Evolutionary conservation across 1,140 invertebrate species (phyloP), one percentile per base, ranked within the genome.

Genomic region (Cardiocondyla obscurior): DNA sequence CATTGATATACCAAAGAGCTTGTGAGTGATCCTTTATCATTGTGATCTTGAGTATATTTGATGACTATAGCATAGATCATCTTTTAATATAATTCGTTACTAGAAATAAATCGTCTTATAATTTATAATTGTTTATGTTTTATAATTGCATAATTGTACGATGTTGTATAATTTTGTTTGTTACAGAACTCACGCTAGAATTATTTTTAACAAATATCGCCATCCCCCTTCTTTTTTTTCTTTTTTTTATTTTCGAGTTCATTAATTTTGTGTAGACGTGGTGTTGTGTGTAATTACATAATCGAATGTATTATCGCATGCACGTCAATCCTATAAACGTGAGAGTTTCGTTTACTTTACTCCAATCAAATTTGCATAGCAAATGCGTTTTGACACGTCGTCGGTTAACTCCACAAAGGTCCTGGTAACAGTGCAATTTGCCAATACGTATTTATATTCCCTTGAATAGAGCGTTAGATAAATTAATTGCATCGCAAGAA

Each of bases 1-100:
- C 58, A 73, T 79, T 82, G 55, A 86, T 81, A 86, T 86, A 87
- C 85, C 85, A 87, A 87, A 87, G 85, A 87, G 19, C 72, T 30
- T 67, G 51, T 53, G 49, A 14, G 72, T 82, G 82, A 87, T 69
- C 51, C 83, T 58, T 65, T 30, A 49, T 79, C 10, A 79, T 69
- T 79, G 62, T 79, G 74, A 86, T 86, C 72, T 86, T n/a, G n/a
- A n/a, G 79, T 86, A 86, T 28, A 86, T 87, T 86, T 58, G 69
- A 86, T 42, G 49, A 49, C 53, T 51, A 53, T 19, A 67, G 39
- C 22, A 14, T 65, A 67, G 16, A 79, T 67, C 39, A 7, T 69
- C 39, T 22, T 67, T 55, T 39, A 28, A 53, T 28, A 79, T 49
- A 19, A 79, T 77, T 77, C 39, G 28, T 46, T 64, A 19, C 16